These are phyloP conservation scores for Liposcelis brunnea DNA, from an alignment of 2,888 invertebrate species.

Conservation along the genomic window DNA sequence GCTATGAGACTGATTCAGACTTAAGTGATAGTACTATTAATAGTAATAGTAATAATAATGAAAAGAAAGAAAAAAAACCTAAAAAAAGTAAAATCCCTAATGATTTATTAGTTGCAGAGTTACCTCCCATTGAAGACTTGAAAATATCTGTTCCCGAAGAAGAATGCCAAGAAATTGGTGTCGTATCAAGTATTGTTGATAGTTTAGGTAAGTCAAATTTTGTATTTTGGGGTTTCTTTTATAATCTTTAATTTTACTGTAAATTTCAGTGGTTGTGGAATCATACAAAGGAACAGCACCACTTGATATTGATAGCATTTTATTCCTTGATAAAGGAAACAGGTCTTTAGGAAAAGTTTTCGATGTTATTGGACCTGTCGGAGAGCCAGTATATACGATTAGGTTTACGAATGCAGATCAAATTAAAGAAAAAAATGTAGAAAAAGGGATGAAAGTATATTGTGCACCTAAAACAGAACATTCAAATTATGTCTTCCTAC, in stretches of 20 bases:
- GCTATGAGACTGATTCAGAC: too few relatives aligned
- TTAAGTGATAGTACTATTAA: too few relatives aligned
- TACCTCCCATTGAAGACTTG: slow-evolving; percentile 68
- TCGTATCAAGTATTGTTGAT: slow-evolving; percentile 51
- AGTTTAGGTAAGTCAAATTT: slow-evolving; percentile 49
- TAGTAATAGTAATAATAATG: too few relatives aligned
- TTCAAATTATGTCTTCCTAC: slow-evolving; percentile 57
- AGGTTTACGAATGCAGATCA: slow-evolving; percentile 70
- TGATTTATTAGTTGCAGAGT: slow-evolving; percentile 26
- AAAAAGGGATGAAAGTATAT: slow-evolving; percentile 54
- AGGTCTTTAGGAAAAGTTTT: slow-evolving; percentile 63
- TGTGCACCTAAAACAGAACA: slow-evolving; percentile 64
- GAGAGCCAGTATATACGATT: slow-evolving; percentile 74
- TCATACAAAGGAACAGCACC: slow-evolving; percentile 54
- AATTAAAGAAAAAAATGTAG: slow-evolving; percentile 46
- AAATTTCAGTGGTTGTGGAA: slow-evolving; percentile 51
- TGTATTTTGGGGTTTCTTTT: too few relatives aligned
- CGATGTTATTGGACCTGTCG: slow-evolving; percentile 81
- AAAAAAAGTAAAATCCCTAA: too few relatives aligned
- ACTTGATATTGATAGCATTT: slow-evolving; percentile 68
- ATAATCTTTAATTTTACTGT: neutral
- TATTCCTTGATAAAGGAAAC: slow-evolving; percentile 68
- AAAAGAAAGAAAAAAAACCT: too few relatives aligned
- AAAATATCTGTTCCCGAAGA: slow-evolving; percentile 60
- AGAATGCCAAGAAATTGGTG: slow-evolving; percentile 56